Evolutionary conservation across 2,888 invertebrate genomes (phyloP).

Genomic region (Scaptomyza cyrtandrae): DNA sequence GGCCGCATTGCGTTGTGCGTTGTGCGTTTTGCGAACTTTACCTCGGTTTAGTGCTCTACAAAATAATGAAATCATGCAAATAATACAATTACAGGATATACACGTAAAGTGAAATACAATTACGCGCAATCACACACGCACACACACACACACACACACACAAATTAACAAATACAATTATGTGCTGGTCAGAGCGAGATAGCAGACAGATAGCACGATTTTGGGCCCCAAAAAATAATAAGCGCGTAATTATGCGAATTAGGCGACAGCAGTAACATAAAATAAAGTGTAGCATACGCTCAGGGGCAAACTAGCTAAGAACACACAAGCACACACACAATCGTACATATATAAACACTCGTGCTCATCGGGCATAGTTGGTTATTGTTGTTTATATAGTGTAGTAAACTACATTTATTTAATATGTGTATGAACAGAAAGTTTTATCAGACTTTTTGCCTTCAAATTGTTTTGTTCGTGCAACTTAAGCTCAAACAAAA

Average conservation of each 20-base stretch:
- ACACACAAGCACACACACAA: constrained; percentile 17
- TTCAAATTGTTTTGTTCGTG: too few relatives aligned
- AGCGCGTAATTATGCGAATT: constrained; percentile 80
- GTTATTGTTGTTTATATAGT: constrained; percentile 21
- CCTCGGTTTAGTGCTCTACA: constrained; percentile 31
- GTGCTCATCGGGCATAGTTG: constrained; percentile 19
- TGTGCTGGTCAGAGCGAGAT: constrained; percentile 15
- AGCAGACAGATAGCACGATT: constrained; percentile 49
- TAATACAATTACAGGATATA: constrained; percentile 74
- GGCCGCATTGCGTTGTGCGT: constrained; percentile 39
- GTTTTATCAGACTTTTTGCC: too few relatives aligned
- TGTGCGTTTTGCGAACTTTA: constrained; percentile 15
- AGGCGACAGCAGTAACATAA: constrained; percentile 73
- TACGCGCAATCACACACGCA: constrained; percentile 40
- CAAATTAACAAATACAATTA: constrained; percentile 18
- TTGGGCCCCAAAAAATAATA: constrained; percentile 64
- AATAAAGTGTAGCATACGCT: constrained; percentile 79
- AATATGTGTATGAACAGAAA: too few relatives aligned
- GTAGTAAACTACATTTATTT: constrained; percentile 1
- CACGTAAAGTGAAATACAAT: constrained; percentile 78
- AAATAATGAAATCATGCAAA: constrained; percentile 77
- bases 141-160: constrained; percentile 16
- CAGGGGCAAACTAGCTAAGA: constrained; percentile 64
- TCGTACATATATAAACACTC: not conserved
- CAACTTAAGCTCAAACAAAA: too few relatives aligned